A percentile compares a stretch with the other conserved stretches of the same genome.
Conservation (phyloP, 2,888 invertebrate species). For the Dascillus cervinus region DNA sequence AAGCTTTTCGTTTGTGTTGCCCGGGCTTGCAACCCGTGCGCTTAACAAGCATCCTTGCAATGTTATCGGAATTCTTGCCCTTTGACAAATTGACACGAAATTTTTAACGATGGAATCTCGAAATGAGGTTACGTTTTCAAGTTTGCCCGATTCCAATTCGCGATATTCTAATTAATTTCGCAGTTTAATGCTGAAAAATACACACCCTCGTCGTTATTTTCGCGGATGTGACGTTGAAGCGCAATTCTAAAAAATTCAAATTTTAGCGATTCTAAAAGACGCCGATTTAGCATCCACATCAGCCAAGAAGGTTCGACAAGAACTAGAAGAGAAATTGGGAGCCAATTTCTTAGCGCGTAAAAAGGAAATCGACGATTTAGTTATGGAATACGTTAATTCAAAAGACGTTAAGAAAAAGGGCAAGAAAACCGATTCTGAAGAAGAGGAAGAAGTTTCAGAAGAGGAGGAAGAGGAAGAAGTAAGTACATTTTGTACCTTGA, state of each 20-base stretch:
- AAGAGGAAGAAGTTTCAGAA: conserved; percentile 45
- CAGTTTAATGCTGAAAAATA: no score
- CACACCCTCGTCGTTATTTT: no score
- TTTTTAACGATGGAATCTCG: no score
- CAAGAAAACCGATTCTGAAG: conserved; percentile 43
- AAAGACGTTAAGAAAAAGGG: conserved; percentile 41
- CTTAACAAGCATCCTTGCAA: no score
- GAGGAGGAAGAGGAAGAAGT: conserved; percentile 43
- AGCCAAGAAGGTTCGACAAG: conserved; percentile 81
- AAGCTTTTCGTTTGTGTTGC: conserved; percentile 4
- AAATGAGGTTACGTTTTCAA: no score
- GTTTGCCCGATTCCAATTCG: no score
- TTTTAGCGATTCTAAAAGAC: conserved; percentile 82
- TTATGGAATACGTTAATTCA: conserved; percentile 65
- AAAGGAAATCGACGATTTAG: conserved; percentile 79
- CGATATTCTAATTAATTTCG: no score
- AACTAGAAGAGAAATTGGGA: conserved; percentile 73
- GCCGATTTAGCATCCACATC: conserved; percentile 79
- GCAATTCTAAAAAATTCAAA: no score
- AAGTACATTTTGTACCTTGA: conserved; percentile 11
- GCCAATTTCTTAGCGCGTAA: conserved; percentile 70
- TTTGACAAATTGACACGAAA: no score
- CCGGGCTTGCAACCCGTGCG: no score
- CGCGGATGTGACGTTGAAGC: no score
- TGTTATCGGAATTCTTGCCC: no score